phyloP scores from a whole-genome alignment of 2,888 invertebrate species.

The Peribatodes rhomboidaria region DNA sequence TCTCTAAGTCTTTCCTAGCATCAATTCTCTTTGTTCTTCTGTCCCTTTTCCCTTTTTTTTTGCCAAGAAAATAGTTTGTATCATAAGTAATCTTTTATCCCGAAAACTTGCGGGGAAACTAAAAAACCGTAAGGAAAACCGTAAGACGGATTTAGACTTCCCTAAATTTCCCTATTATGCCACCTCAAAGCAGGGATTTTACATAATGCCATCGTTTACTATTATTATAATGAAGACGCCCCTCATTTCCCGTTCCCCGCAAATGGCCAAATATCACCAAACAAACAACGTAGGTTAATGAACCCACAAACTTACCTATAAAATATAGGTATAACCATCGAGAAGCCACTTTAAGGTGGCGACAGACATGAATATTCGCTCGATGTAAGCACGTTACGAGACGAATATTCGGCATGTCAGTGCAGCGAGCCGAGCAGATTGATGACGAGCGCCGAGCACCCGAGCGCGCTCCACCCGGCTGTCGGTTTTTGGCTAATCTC shows the following conservation, averaged over 20 bases:
- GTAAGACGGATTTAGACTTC: too few relatives aligned
- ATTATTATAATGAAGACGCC: conserved; percentile 26
- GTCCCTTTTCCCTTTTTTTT: too few relatives aligned
- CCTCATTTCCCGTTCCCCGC: conserved; percentile 20
- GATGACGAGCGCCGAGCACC: too few relatives aligned
- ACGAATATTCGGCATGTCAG: background rate
- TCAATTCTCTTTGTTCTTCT: too few relatives aligned
- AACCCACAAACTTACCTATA: conserved; percentile 10
- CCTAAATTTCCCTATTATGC: background rate
- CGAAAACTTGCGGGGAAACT: too few relatives aligned
- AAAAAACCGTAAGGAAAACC: too few relatives aligned
- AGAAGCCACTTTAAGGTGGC: background rate
- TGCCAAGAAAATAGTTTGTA: too few relatives aligned
- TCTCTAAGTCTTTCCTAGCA: too few relatives aligned
- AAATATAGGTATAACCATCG: background rate
- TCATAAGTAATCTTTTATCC: too few relatives aligned
- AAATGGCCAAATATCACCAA: conserved; percentile 27
- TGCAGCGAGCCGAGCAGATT: too few relatives aligned
- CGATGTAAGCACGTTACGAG: background rate
- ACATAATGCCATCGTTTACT: conserved; percentile 13
- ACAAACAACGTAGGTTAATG: conserved; percentile 31
- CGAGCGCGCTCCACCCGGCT: too few relatives aligned
- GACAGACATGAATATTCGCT: background rate
- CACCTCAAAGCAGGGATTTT: background rate
- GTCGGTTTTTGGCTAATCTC: too few relatives aligned